Percentiles rank a stretch among this genome's conserved stretches.
phyloP scores from a whole-genome alignment of 1,140 invertebrate species.

The Anagrus nilaparvatae region DNA sequence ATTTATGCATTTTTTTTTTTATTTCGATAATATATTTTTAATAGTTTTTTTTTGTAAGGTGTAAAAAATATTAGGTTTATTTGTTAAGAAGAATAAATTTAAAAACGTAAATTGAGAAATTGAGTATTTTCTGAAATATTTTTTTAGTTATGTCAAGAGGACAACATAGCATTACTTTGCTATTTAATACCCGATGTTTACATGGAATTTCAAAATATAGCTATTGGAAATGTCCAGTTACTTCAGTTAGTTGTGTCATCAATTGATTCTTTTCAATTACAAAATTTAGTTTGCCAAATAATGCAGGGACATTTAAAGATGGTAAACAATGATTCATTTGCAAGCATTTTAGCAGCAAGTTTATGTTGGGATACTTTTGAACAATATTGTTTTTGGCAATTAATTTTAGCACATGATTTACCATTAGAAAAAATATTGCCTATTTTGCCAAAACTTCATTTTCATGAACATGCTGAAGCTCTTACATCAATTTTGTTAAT shows the following conservation, averaged over 20 bases:
- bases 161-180: slow-evolving; percentile 76
- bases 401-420: slow-evolving; percentile 86
- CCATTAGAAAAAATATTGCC: slow-evolving; percentile 81
- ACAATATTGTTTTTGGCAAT: slow-evolving; percentile 93
- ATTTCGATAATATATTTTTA: too few species aligned
- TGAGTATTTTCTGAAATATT: slow-evolving; percentile 15
- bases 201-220: slow-evolving; percentile 76
- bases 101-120: too few species aligned
- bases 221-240: slow-evolving; percentile 75
- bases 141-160: slow-evolving; percentile 67
- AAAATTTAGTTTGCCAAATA: slow-evolving; percentile 81
- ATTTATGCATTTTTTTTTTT: too few species aligned
- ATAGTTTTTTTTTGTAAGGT: too few species aligned
- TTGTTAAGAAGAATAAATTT: too few species aligned
- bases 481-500: slow-evolving; percentile 82
- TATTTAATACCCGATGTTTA: slow-evolving; percentile 88
- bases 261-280: slow-evolving; percentile 79
- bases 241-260: slow-evolving; percentile 79
- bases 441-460: slow-evolving; percentile 80
- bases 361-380: slow-evolving; percentile 94
- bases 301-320: slow-evolving; percentile 78
- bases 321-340: slow-evolving; percentile 65
- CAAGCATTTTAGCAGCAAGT: slow-evolving; percentile 65
- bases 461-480: slow-evolving; percentile 81
- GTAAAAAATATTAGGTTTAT: too few species aligned